Evolutionary conservation across 2,888 invertebrate species (phyloP).

Genomic region (Cephus nigrinus): DNA sequence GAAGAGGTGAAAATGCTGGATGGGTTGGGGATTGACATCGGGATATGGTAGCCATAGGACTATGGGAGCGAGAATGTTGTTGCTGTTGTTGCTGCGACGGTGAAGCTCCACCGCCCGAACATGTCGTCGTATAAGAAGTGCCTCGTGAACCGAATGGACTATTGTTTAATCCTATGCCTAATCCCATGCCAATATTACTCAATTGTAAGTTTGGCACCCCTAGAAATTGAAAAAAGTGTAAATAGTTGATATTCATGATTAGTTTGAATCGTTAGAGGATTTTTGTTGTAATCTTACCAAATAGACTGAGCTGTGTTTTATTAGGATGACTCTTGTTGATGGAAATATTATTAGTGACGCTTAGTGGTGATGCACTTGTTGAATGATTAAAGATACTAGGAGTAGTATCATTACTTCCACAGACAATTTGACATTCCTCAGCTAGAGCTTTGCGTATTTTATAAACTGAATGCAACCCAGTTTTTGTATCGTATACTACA

Average conservation of each 20-base stretch:
- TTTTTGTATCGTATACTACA: conserved; percentile 81
- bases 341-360: conserved; percentile 46
- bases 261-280: neutral
- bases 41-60: conserved; percentile 69
- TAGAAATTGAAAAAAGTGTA: conserved; percentile 14
- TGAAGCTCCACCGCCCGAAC: conserved; percentile 49
- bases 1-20: conserved; percentile 54
- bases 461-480: conserved; percentile 85
- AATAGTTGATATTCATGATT: neutral
- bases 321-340: conserved; percentile 46
- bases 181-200: conserved; percentile 38
- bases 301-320: conserved; percentile 53
- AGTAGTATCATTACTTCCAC: conserved; percentile 68
- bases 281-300: conserved; percentile 40
- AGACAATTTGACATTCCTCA: conserved; percentile 77
- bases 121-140: conserved; percentile 54
- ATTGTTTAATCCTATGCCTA: conserved; percentile 35
- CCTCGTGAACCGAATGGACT: conserved; percentile 57
- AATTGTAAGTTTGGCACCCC: conserved; percentile 50
- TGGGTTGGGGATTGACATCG: conserved; percentile 64
- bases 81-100: conserved; percentile 53
- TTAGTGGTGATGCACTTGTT: conserved; percentile 45
- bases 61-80: conserved; percentile 66
- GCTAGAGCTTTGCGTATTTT: conserved; percentile 79
- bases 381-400: conserved; percentile 51